phyloP scores from a whole-genome alignment of 1,140 invertebrate genomes.

The Nautilus pompilius region DNA sequence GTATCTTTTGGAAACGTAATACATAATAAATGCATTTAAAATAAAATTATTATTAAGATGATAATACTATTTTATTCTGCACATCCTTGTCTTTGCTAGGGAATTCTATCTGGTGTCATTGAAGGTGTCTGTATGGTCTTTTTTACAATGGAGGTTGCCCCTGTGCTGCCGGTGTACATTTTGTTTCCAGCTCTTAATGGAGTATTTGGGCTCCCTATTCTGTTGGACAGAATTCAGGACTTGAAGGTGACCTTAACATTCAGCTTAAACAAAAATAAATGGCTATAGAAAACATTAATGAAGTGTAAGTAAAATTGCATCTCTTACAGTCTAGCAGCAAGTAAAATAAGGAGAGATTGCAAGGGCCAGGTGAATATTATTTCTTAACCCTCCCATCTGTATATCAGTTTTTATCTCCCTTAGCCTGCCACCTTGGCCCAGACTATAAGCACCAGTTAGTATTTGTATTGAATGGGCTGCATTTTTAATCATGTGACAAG shows the following conservation, averaged over 20 bases:
- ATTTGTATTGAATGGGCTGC: too few relatives aligned
- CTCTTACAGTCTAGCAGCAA: too few relatives aligned
- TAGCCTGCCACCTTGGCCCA: too few relatives aligned
- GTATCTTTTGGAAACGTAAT: neutral
- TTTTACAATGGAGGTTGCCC: constrained; percentile 16
- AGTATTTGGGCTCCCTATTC: constrained; percentile 10
- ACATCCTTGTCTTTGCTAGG: constrained; percentile 10
- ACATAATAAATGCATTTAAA: neutral
- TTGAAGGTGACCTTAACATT: constrained; percentile 5
- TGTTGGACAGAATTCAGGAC: neutral
- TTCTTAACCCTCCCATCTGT: too few relatives aligned
- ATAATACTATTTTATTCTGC: neutral
- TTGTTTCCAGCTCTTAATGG: constrained; percentile 17
- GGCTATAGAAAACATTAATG: too few relatives aligned
- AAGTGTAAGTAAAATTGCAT: too few relatives aligned
- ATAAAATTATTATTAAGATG: neutral
- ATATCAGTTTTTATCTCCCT: too few relatives aligned
- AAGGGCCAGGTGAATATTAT: too few relatives aligned
- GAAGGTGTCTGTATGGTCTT: constrained; percentile 19
- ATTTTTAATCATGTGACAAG: too few relatives aligned
- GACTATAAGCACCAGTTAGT: too few relatives aligned
- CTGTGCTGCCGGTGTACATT: constrained; percentile 20
- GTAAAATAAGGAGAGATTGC: too few relatives aligned
- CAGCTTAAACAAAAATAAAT: too few relatives aligned
- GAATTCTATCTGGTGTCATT: constrained; percentile 11